phyloP scores from a whole-genome alignment of 1,140 invertebrate genomes.

The Drosophila varians region DNA sequence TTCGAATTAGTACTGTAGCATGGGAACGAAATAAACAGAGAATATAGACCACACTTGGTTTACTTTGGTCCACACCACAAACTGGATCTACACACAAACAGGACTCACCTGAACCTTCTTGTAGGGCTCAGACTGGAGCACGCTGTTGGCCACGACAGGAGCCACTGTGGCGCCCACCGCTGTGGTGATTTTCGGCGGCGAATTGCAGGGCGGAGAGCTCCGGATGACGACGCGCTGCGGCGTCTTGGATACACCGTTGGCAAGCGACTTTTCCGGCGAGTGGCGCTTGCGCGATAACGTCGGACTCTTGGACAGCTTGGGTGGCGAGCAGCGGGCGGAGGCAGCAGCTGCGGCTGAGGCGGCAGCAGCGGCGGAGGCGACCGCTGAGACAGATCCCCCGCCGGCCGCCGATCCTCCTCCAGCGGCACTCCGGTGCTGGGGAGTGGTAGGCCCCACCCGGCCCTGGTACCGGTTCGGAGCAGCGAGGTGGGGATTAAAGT shows the following conservation, averaged over 20 bases:
- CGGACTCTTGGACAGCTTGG: slow-evolving; percentile 31
- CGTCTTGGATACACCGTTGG: slow-evolving; percentile 22
- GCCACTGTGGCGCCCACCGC: background rate
- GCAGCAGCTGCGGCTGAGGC: background rate
- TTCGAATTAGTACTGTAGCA: no score
- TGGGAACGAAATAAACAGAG: no score
- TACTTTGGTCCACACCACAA: background rate
- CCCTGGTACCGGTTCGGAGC: slow-evolving; percentile 16
- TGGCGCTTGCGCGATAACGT: slow-evolving; percentile 24
- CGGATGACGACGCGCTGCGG: slow-evolving; percentile 24
- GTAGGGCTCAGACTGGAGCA: slow-evolving; percentile 68
- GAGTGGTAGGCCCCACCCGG: background rate
- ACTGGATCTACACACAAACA: background rate
- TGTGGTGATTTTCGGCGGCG: background rate
- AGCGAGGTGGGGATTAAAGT: background rate
- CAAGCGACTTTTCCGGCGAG: slow-evolving; percentile 25
- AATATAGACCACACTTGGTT: background rate
- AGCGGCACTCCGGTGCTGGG: slow-evolving; percentile 11
- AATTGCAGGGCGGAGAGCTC: background rate
- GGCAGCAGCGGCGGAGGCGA: background rate
- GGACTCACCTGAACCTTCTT: slow-evolving; percentile 69
- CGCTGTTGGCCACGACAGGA: slow-evolving; percentile 41
- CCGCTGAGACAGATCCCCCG: background rate
- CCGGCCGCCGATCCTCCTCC: slow-evolving; percentile 6
- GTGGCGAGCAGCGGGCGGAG: slow-evolving; percentile 3